Percentiles rank a stretch among this genome's conserved stretches.
Evolutionary conservation across 2,888 invertebrate genomes (phyloP).

Genomic region (Amaurobius ferox): DNA sequence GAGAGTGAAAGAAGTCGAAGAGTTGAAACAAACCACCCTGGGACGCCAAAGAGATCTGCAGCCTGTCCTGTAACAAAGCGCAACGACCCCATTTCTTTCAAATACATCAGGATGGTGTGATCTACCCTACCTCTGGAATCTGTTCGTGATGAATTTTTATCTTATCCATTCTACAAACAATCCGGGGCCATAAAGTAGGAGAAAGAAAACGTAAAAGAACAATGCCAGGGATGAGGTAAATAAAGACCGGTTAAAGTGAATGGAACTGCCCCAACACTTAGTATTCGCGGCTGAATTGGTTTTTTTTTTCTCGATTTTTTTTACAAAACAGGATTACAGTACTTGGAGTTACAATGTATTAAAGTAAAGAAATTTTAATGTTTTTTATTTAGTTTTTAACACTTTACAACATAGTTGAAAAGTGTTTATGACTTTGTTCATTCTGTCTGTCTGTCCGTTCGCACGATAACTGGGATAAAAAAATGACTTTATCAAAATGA

Average conservation of each 20-base stretch:
- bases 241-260: constrained; percentile 41
- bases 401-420: too few relatives aligned
- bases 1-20: too few relatives aligned
- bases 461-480: too few relatives aligned
- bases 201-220: constrained; percentile 1
- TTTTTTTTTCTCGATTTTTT: not conserved
- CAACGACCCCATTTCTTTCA: constrained; percentile 24
- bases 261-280: constrained; percentile 23
- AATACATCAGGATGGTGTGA: constrained; percentile 44
- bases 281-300: not conserved
- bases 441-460: too few relatives aligned
- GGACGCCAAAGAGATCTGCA: not conserved
- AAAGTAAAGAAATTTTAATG: too few relatives aligned
- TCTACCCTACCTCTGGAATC: constrained; percentile 25
- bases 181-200: not conserved
- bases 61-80: not conserved
- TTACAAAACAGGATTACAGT: too few relatives aligned
- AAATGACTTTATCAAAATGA: too few relatives aligned
- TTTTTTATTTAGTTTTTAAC: too few relatives aligned
- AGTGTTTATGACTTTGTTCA: too few relatives aligned
- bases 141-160: constrained; percentile 38
- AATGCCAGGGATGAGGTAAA: constrained; percentile 31
- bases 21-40: not conserved
- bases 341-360: too few relatives aligned
- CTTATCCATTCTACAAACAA: constrained; percentile 38